Percentiles rank a stretch among this genome's conserved stretches.
phyloP scores from a whole-genome alignment of 1,140 invertebrate species.

The Phymastichus coffea region DNA sequence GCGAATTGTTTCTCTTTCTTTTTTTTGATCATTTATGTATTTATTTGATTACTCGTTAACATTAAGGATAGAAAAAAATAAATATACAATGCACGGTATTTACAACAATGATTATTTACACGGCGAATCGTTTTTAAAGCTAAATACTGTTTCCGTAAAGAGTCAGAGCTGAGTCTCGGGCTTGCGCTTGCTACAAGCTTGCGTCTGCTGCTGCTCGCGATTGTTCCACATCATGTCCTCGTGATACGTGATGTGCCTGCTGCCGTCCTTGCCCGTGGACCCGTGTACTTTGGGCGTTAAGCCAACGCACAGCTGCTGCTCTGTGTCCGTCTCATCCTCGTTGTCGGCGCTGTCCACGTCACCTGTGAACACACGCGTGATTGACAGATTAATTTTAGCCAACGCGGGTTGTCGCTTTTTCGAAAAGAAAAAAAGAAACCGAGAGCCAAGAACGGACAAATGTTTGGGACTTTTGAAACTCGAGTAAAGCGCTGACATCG shows the following conservation, averaged over 20 bases:
- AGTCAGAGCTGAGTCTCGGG: conserved; percentile 55
- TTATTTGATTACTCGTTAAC: too few relatives aligned
- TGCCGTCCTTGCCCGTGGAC: neutral
- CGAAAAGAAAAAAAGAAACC: too few relatives aligned
- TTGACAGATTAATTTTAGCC: neutral
- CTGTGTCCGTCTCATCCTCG: conserved; percentile 57
- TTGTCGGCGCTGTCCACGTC: conserved; percentile 69
- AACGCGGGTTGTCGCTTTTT: neutral
- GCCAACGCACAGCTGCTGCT: conserved; percentile 28
- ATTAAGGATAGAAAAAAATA: too few relatives aligned
- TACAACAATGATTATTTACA: too few relatives aligned
- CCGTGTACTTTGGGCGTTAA: neutral
- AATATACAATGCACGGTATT: too few relatives aligned
- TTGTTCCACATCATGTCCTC: neutral
- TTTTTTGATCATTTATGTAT: too few relatives aligned
- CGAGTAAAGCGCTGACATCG: too few relatives aligned
- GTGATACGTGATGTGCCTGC: too few relatives aligned
- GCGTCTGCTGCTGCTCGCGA: conserved; percentile 31
- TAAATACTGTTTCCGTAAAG: conserved; percentile 20
- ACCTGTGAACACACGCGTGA: conserved; percentile 43
- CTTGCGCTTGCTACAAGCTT: conserved; percentile 48
- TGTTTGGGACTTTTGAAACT: too few relatives aligned
- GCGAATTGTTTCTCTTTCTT: too few relatives aligned
- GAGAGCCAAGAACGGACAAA: too few relatives aligned
- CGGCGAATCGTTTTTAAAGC: too few relatives aligned